Conservation (phyloP, 2,113 vertebrate genomes). For the Polyodon spathula region DNA sequence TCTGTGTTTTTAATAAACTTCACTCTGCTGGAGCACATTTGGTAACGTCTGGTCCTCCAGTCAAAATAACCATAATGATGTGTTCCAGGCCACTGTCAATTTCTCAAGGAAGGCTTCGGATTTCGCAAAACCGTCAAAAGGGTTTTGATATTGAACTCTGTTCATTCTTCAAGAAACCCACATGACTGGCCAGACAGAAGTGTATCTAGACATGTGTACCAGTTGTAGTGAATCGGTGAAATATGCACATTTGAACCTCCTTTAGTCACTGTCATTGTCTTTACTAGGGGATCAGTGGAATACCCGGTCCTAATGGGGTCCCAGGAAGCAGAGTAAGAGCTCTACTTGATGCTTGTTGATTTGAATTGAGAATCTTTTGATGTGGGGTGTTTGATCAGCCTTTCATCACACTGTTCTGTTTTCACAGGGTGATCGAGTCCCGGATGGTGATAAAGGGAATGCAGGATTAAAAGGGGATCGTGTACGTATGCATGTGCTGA, state of each 20-base stretch:
- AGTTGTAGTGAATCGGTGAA: background rate
- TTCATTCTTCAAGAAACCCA: too few species aligned
- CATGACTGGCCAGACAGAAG: too few species aligned
- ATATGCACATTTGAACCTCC: background rate
- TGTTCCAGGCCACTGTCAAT: too few species aligned
- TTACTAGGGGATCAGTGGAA: slow-evolving; percentile 58
- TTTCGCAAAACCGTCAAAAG: too few species aligned
- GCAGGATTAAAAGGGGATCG: slow-evolving; percentile 62
- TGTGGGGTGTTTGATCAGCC: background rate
- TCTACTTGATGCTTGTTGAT: background rate
- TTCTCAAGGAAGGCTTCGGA: too few species aligned
- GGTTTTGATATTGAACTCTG: too few species aligned
- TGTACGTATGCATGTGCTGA: too few species aligned
- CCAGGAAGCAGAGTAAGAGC: slow-evolving; percentile 55
- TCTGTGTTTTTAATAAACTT: too few species aligned
- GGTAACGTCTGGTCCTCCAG: too few species aligned
- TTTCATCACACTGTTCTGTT: slow-evolving; percentile 5
- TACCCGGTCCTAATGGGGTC: slow-evolving; percentile 51
- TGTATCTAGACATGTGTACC: too few species aligned
- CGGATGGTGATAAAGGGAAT: slow-evolving; percentile 61
- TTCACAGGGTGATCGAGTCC: slow-evolving; percentile 57
- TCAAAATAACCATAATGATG: too few species aligned
- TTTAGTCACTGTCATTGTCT: background rate
- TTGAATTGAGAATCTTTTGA: background rate
- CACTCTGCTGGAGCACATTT: too few species aligned